A percentile compares a stretch with the other conserved stretches of the same genome.
These are phyloP conservation scores for Spisula subtruncata DNA, from an alignment of 2,888 invertebrate species.

Conservation along the genomic window DNA sequence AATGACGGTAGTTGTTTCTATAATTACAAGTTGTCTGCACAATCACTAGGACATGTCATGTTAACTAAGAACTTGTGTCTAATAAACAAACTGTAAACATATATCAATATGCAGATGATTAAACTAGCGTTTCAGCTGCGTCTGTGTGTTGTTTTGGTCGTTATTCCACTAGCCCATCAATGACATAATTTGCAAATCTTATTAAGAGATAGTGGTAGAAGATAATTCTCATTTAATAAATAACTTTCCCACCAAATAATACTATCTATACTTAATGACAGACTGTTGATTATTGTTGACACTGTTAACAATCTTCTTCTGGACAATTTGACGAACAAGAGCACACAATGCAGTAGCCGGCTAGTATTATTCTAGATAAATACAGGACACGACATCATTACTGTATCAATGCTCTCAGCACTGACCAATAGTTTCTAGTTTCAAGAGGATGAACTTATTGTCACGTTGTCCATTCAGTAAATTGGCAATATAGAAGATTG, in stretches of 20 bases:
- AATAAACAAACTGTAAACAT: neutral
- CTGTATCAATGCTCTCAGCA: constrained; percentile 1
- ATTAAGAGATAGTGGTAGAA: neutral
- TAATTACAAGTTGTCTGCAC: neutral
- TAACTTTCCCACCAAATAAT: neutral
- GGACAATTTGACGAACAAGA: constrained; percentile 8
- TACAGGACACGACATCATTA: neutral
- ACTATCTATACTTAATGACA: neutral
- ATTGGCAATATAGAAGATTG: neutral
- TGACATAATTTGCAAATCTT: neutral
- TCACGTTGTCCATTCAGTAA: neutral
- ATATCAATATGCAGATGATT: no score
- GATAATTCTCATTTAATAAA: neutral
- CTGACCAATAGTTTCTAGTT: constrained; percentile 4
- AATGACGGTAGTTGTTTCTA: neutral
- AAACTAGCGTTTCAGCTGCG: no score
- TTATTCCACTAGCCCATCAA: neutral
- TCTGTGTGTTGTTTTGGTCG: no score
- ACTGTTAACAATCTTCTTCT: neutral
- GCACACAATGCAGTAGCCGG: neutral
- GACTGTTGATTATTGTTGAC: neutral
- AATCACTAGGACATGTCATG: neutral
- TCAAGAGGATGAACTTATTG: constrained; percentile 1
- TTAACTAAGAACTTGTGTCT: neutral
- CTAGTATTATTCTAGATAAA: constrained; percentile 16